These are phyloP conservation scores for Tamandua tetradactyla DNA, from an alignment of 2,797 vertebrate species.

Conservation along the genomic window DNA sequence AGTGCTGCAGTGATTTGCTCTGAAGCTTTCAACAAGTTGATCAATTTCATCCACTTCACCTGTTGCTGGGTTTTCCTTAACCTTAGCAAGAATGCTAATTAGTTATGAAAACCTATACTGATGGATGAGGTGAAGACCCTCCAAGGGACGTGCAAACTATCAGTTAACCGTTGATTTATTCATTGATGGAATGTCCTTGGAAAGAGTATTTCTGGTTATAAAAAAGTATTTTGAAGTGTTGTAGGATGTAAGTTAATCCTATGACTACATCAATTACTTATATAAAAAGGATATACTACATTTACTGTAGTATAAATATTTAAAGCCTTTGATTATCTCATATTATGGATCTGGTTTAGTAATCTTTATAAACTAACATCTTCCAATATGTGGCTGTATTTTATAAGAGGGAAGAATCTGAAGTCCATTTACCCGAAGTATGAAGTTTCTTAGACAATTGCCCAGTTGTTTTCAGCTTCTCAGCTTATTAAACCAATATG, in stretches of 20 bases:
- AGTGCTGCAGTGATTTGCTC: not conserved
- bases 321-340: not conserved
- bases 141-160: constrained; percentile 21
- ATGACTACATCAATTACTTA: constrained; percentile 18
- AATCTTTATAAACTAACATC: constrained; percentile 31
- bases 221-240: not conserved
- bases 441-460: not conserved
- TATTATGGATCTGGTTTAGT: not conserved
- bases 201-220: not conserved
- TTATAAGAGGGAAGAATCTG: not conserved
- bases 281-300: not conserved
- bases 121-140: constrained; percentile 63
- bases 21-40: constrained; percentile 38
- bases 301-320: not conserved
- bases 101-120: constrained; percentile 71
- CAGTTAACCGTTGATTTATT: constrained; percentile 51
- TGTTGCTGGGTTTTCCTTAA: constrained; percentile 56
- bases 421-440: not conserved
- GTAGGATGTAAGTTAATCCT: not conserved
- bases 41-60: constrained; percentile 52
- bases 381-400: not conserved
- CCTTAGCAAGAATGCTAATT: constrained; percentile 61
- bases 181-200: constrained; percentile 27
- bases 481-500: not conserved
- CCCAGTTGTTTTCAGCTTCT: constrained; percentile 1